Percentiles rank a stretch among this genome's conserved stretches.
Conservation (phyloP, 2,113 vertebrate genomes). For the Phaethon lepturus region DNA sequence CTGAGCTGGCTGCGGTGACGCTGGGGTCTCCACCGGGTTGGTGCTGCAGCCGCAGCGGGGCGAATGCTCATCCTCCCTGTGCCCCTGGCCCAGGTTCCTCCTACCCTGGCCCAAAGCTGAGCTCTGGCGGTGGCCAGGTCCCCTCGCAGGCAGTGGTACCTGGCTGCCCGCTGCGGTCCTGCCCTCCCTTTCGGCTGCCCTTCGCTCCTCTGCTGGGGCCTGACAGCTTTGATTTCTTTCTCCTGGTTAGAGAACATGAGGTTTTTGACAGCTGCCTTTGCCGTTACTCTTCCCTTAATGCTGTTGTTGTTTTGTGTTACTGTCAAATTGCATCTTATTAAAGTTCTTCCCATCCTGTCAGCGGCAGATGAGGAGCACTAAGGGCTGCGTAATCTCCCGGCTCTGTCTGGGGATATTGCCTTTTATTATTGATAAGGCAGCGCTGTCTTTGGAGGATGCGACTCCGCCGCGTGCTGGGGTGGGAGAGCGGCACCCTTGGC, state of each 20-base stretch:
- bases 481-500: background rate
- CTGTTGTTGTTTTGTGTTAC: conserved; percentile 66
- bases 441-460: background rate
- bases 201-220: background rate
- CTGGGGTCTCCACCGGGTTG: rapidly evolving
- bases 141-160: background rate
- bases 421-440: conserved; percentile 62
- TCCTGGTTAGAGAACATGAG: background rate
- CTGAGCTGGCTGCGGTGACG: background rate
- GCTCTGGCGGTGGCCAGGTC: rapidly evolving
- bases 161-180: background rate
- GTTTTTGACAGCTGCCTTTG: conserved; percentile 59
- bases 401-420: conserved; percentile 19
- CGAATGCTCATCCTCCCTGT: background rate
- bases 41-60: rapidly evolving
- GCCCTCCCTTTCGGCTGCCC: background rate
- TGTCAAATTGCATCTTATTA: conserved; percentile 55
- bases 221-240: conserved; percentile 44
- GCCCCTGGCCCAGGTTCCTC: background rate
- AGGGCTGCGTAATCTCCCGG: background rate
- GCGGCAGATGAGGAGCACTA: background rate
- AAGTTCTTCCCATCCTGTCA: conserved; percentile 48
- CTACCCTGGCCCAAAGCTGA: rapidly evolving
- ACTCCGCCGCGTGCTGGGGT: background rate
- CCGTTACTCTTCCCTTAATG: conserved; percentile 56